Evolutionary conservation across 2,797 vertebrate species (phyloP), one percentile per base, ranked within the genome.

Genomic region (Choloepus didactylus): DNA sequence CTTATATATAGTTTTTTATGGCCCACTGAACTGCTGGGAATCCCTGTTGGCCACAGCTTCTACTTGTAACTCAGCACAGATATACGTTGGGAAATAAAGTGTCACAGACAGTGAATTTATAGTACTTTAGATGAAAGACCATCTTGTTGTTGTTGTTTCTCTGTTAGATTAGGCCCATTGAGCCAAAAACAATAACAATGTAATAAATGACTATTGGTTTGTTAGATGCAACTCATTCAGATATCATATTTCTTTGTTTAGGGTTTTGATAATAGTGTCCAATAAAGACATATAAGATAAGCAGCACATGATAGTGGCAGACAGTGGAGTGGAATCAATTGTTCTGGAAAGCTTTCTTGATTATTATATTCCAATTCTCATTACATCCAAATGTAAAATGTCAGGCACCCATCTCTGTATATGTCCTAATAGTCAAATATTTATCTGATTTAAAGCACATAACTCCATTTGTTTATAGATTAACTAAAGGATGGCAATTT

Each of bases 211-310:
- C 16, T 16, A 59, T 31, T 70, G 11, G 3, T 8, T 87, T 66
- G 91, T 79, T 81, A 67, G 59, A 54, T 67, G 9, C 11, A 87
- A 49, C 25, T 77, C 12, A 29, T 80, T 97, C 60, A 70, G 49
- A 79, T 91, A 29, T 14, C 81, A 9, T 38, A 27, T 51, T 60
- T 81, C 23, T 83, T 91, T 64, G 31, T 82, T 83, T 49, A 87
- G 15, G 19, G n/a, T 21, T 90, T 97, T 44, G 25, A 5, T 92
- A 56, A 19, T 66, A 51, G 2, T 56, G 38, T 83, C 10, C 59
- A 84, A n/a, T 2, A 7, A 51, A 67, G 44, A 46, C 29, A 77
- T 69, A n/a, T 49, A 64, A 75, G 35, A 56, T 79, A 84, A 83
- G 23, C 18, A 72, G 19, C 23, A 29, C 2, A 16, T 29, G 41